A percentile compares a stretch with the other conserved stretches of the same genome.
phyloP scores from a whole-genome alignment of 37 sponge, comb jelly and placozoan genomes.

The Theonella swinhoei region DNA sequence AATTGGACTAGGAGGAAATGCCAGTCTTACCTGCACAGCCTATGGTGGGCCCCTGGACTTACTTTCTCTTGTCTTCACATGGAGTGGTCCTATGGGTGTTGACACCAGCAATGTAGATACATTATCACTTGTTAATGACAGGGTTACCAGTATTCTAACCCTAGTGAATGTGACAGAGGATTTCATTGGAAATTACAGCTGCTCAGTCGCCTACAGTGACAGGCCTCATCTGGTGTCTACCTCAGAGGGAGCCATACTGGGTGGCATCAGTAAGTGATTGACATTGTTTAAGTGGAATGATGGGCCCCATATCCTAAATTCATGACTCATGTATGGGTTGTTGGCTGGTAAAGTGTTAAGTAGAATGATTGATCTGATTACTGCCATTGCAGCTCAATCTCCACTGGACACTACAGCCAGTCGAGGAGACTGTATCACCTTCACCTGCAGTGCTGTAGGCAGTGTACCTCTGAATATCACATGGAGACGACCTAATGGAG shows the following conservation, averaged over 20 bases:
- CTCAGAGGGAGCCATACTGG: background rate
- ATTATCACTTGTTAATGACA: background rate
- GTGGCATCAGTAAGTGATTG: background rate
- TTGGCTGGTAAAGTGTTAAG: no score
- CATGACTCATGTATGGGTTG: no score
- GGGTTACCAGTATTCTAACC: background rate
- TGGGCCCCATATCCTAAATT: no score
- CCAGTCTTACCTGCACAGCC: conserved; percentile 24
- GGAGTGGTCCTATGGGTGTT: conserved; percentile 21
- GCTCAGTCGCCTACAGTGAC: background rate
- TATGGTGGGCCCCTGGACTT: conserved; percentile 2
- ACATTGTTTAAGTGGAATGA: no score
- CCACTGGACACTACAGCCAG: background rate
- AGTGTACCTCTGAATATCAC: background rate
- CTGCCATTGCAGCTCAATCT: no score
- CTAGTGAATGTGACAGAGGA: background rate
- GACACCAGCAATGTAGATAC: background rate
- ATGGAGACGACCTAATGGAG: background rate
- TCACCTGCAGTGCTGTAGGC: conserved; percentile 19
- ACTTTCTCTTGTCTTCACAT: background rate
- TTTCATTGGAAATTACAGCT: conserved; percentile 2
- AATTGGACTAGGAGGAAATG: background rate
- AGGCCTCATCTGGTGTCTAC: background rate
- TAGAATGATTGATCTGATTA: conserved; percentile 1
- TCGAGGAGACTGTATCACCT: background rate